Conservation (phyloP, 2,797 vertebrate genomes). For the Xenops minutus region DNA sequence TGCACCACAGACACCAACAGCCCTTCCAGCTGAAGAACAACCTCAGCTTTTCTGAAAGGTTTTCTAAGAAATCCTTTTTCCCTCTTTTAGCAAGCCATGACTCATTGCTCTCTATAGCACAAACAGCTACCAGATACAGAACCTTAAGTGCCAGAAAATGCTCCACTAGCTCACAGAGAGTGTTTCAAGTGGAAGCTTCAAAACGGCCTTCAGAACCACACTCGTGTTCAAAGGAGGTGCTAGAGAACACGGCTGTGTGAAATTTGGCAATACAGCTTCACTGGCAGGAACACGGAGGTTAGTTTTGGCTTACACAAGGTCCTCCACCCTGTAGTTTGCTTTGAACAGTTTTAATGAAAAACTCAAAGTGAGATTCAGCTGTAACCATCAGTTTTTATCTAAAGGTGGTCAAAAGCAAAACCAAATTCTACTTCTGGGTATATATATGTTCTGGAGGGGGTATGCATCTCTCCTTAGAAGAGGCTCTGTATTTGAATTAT, state of each 20-base stretch:
- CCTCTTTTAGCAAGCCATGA: slow-evolving; percentile 25
- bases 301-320: slow-evolving; percentile 46
- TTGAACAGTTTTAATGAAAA: slow-evolving; percentile 57
- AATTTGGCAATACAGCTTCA: slow-evolving; percentile 37
- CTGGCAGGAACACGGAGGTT: slow-evolving; percentile 47
- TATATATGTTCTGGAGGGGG: background rate
- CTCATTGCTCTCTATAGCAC: slow-evolving; percentile 36
- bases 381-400: slow-evolving; percentile 11
- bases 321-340: slow-evolving; percentile 51
- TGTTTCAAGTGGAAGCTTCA: slow-evolving; percentile 55
- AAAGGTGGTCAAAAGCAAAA: background rate
- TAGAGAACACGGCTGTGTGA: slow-evolving; percentile 43
- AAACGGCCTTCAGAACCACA: slow-evolving; percentile 51
- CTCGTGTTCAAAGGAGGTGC: slow-evolving; percentile 57
- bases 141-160: slow-evolving; percentile 39
- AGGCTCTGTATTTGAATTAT: background rate
- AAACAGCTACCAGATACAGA: slow-evolving; percentile 53
- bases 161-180: slow-evolving; percentile 28
- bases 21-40: slow-evolving; percentile 10
- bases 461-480: background rate
- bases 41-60: slow-evolving; percentile 12
- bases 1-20: slow-evolving; percentile 17
- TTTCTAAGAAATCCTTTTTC: slow-evolving; percentile 55
- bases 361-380: slow-evolving; percentile 20
- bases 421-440: background rate